Conservation (phyloP, 2,113 vertebrate species). For the Lepus europaeus region DNA sequence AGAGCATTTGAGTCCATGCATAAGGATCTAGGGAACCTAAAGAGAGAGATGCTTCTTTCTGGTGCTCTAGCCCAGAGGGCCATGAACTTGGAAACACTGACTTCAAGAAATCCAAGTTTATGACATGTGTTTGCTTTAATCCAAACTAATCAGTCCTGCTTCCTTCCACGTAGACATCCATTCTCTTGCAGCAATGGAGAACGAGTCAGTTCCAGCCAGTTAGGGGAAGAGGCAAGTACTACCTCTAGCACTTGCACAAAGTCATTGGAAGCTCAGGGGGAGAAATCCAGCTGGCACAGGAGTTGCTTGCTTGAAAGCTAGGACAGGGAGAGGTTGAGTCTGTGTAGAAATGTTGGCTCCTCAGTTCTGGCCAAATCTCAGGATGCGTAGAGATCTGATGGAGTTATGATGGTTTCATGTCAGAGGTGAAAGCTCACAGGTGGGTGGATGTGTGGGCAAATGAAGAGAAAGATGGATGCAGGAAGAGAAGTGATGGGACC, state of each 20-base stretch:
- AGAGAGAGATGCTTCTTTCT: slow-evolving; percentile 15
- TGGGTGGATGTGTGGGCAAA: background rate
- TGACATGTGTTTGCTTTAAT: slow-evolving; percentile 3
- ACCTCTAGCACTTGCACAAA: background rate
- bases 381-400: slow-evolving; percentile 21
- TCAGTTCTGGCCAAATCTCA: slow-evolving; percentile 39
- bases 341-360: slow-evolving; percentile 14
- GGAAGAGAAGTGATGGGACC: background rate
- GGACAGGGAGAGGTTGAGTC: slow-evolving; percentile 9
- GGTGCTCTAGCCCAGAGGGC: background rate
- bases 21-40: background rate
- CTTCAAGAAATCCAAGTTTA: background rate
- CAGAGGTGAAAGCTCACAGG: background rate
- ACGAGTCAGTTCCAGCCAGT: background rate
- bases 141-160: background rate
- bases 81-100: background rate
- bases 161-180: background rate
- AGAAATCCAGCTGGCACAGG: slow-evolving; percentile 13
- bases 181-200: background rate
- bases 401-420: background rate
- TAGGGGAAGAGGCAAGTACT: background rate
- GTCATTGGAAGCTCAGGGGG: background rate
- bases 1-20: background rate
- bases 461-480: background rate
- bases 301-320: slow-evolving; percentile 29